A percentile compares a stretch with the other conserved stretches of the same genome.
phyloP scores from a whole-genome alignment of 2,888 invertebrate genomes.

The Lasius fuliginosus region DNA sequence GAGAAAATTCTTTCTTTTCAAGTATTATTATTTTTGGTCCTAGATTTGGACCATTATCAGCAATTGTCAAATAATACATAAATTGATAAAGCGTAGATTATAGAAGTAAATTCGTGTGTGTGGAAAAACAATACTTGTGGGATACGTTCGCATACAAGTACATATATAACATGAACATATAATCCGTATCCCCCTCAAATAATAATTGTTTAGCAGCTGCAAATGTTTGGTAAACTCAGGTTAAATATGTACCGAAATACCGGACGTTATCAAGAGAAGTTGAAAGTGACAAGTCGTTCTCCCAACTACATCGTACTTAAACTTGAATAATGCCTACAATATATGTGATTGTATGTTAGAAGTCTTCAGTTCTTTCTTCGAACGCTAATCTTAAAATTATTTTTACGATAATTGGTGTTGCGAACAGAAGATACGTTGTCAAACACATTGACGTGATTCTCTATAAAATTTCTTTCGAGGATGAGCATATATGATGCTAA shows the following conservation, averaged over 20 bases:
- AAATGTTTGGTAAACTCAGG: neutral
- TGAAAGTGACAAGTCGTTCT: neutral
- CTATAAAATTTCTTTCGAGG: slow-evolving; percentile 13
- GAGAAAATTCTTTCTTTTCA: no score
- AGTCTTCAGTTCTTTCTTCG: neutral
- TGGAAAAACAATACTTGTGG: no score
- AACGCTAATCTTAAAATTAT: slow-evolving; percentile 30
- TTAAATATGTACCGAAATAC: slow-evolving; percentile 33
- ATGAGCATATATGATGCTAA: neutral
- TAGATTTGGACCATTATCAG: no score
- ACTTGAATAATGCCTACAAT: slow-evolving; percentile 30
- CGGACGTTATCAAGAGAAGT: neutral
- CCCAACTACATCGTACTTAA: slow-evolving; percentile 62
- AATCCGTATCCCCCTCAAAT: neutral
- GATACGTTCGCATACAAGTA: no score
- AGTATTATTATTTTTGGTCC: no score
- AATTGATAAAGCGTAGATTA: no score
- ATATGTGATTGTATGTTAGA: slow-evolving; percentile 36
- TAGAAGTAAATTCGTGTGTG: no score
- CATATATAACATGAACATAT: no score
- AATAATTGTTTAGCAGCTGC: slow-evolving; percentile 4
- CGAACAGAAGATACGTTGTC: neutral
- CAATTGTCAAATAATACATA: no score
- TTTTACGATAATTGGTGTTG: slow-evolving; percentile 32
- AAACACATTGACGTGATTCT: neutral